Evolutionary conservation across 1,140 invertebrate species (phyloP).

Genomic region (Diorhabda elongata): DNA sequence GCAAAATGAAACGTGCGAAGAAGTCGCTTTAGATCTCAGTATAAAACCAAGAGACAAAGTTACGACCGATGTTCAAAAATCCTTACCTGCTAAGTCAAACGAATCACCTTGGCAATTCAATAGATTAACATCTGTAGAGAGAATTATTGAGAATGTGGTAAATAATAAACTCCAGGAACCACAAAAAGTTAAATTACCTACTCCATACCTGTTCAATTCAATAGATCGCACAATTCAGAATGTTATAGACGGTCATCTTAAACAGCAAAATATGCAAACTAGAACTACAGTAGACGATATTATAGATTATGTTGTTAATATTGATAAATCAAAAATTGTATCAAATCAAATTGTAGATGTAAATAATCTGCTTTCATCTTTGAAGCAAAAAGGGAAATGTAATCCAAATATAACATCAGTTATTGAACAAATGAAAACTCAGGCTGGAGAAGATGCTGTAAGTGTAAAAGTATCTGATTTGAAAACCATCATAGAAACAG

Average conservation of each 20-base stretch:
- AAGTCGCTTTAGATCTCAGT: conserved; percentile 30
- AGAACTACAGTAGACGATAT: conserved; percentile 29
- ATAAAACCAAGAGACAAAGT: conserved; percentile 20
- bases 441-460: not conserved
- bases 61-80: not conserved
- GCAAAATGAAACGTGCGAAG: conserved; percentile 16
- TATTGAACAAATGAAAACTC: conserved; percentile 4
- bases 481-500: not conserved
- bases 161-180: conserved; percentile 5
- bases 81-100: not conserved
- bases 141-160: conserved; percentile 21
- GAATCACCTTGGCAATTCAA: not conserved
- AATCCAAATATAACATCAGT: conserved; percentile 12
- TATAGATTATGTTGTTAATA: conserved; percentile 29
- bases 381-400: not conserved
- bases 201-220: conserved; percentile 14
- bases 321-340: not conserved
- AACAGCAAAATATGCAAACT: not conserved
- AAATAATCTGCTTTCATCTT: not conserved
- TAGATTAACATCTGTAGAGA: conserved; percentile 14
- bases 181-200: conserved; percentile 5
- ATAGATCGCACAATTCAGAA: conserved; percentile 29
- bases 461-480: not conserved
- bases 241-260: conserved; percentile 21
- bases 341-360: not conserved